A percentile compares a stretch with the other conserved stretches of the same genome.
phyloP scores from a whole-genome alignment of 2,113 vertebrate species.

The Camelus bactrianus region DNA sequence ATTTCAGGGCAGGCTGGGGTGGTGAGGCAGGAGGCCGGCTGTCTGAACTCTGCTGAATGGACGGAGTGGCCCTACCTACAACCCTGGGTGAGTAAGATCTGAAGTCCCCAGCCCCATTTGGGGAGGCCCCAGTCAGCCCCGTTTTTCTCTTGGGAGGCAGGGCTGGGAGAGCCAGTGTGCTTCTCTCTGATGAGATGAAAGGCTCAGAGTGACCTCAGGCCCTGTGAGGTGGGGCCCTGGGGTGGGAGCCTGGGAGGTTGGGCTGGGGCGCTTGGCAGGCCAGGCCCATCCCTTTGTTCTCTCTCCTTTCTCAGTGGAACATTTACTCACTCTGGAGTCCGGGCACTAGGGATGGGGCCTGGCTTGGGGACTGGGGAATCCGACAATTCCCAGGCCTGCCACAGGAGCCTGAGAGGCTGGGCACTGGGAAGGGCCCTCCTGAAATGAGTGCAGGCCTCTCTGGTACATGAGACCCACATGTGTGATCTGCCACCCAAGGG shows the following conservation, averaged over 20 bases:
- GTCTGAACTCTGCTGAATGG: neutral
- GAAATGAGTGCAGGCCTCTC: neutral
- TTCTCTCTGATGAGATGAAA: neutral
- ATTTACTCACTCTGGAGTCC: neutral
- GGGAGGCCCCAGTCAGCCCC: neutral
- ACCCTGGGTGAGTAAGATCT: neutral
- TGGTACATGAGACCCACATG: rapidly evolving
- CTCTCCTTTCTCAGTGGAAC: slow-evolving; percentile 54
- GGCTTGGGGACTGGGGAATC: slow-evolving; percentile 54
- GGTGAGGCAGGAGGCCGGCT: neutral
- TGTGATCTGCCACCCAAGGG: neutral
- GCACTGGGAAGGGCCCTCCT: neutral
- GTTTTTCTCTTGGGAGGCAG: neutral
- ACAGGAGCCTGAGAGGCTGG: neutral
- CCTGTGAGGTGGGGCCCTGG: neutral
- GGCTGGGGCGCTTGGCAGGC: neutral
- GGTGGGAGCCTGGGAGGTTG: slow-evolving; percentile 31
- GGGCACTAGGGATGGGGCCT: neutral
- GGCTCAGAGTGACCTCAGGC: slow-evolving; percentile 16
- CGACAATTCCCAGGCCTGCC: slow-evolving; percentile 63
- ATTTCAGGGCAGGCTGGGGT: neutral
- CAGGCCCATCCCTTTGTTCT: neutral
- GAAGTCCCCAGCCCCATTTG: neutral
- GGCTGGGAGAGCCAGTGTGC: neutral
- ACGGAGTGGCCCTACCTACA: neutral